phyloP scores from a whole-genome alignment of 92 coral and sea anemone species.

The Virgularia gustaviana region DNA sequence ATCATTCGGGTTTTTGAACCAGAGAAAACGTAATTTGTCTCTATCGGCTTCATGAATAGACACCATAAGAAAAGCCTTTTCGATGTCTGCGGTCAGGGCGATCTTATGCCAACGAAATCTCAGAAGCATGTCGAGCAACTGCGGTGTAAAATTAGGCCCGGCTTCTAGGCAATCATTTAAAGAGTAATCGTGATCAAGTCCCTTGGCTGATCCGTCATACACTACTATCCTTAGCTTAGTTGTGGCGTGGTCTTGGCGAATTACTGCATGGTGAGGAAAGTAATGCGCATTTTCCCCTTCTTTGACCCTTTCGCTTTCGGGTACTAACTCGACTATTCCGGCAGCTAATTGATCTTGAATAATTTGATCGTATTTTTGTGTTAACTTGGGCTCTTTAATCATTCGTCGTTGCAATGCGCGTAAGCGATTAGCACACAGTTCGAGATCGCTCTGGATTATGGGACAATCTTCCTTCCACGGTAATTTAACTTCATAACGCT shows the following conservation, averaged over 20 bases:
- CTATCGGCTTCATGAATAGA: conserved; percentile 33
- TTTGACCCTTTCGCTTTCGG: neutral
- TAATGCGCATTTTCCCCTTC: conserved; percentile 29
- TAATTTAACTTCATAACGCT: conserved; percentile 56
- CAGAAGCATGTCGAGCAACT: conserved; percentile 42
- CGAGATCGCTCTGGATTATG: conserved; percentile 39
- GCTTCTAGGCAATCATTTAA: conserved; percentile 55
- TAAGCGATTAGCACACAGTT: conserved; percentile 44
- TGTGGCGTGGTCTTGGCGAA: conserved; percentile 49
- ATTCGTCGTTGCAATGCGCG: conserved; percentile 44
- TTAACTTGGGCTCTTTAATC: conserved; percentile 42
- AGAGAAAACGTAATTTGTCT: conserved; percentile 50
- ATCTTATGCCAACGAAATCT: conserved; percentile 46
- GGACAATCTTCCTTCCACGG: conserved; percentile 57
- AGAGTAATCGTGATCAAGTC: conserved; percentile 27
- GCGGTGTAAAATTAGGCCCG: conserved; percentile 52
- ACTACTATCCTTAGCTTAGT: conserved; percentile 53
- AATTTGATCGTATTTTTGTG: conserved; percentile 47
- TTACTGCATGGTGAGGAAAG: conserved; percentile 35
- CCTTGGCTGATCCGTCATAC: conserved; percentile 54
- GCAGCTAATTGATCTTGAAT: conserved; percentile 38
- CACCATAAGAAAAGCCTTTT: conserved; percentile 43
- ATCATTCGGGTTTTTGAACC: conserved; percentile 46
- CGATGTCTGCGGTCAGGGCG: conserved; percentile 40
- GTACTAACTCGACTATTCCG: conserved; percentile 45